Conservation (phyloP, 2,113 vertebrate species). For the Aleadryas rufinucha region DNA sequence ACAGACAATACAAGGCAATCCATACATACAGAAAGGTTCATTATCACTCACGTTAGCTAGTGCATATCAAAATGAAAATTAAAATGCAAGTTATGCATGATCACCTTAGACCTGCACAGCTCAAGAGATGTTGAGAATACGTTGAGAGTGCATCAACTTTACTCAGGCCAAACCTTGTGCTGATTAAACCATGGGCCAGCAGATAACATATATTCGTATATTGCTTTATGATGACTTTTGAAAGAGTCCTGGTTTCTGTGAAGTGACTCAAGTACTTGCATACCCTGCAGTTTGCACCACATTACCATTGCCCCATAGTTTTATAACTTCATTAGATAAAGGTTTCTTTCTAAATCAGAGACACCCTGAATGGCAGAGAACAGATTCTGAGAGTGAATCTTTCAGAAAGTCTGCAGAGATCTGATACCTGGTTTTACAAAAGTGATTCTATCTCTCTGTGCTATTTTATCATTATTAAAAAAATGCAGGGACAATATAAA, state of each 20-base stretch:
- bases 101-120: background rate
- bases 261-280: background rate
- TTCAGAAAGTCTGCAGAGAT: background rate
- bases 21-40: background rate
- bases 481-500: rapidly evolving
- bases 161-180: background rate
- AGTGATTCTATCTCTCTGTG: background rate
- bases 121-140: background rate
- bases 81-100: background rate
- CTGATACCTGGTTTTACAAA: background rate
- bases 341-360: background rate
- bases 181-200: background rate
- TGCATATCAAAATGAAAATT: background rate
- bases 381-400: background rate
- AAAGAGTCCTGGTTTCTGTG: background rate
- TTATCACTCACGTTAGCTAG: background rate
- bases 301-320: background rate
- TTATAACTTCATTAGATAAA: background rate
- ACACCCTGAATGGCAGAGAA: background rate
- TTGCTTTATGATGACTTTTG: background rate
- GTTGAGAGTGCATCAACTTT: background rate
- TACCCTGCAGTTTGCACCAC: background rate
- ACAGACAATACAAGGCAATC: background rate
- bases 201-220: background rate
- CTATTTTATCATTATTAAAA: background rate